Base-by-base conservation (phyloP, 2,888 invertebrate species). In the Empis livida region DNA sequence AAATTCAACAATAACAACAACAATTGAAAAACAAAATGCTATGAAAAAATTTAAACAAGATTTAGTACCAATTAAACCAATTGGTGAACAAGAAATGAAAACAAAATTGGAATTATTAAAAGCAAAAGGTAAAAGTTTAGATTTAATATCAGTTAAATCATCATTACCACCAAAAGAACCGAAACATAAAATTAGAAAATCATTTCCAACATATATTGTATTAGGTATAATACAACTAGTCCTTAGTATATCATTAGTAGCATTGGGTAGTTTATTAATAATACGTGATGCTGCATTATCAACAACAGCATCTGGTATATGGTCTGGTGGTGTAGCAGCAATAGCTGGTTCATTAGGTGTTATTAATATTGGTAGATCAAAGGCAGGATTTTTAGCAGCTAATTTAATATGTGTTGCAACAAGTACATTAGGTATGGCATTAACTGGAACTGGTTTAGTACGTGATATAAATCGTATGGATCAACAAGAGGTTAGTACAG, bases 401-500 rank as follows among this genome's bases (percentile, higher is more conserved):
- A 69, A 65, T 55, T 56, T 69, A 53, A 63, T 69, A 37, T 68
- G 68, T 53, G 66, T 69, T 42, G 69, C 68, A 6, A 64, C 67
- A 40, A 66, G 67, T 49, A 68, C 69, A 6, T 46, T 69, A 48
- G 70, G 67, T 6, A 50, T 69, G 54, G 70, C 69, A 20, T 61
- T 69, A 50, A 65, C 66, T 23, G 68, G 70, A 11, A 64, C 64
- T 50, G 68, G 68, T 10, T 51, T 69, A 30, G 63, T 67, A n/a
- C 56, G 68, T 20, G 67, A 69, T 53, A 59, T 67, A 40, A 66
- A 64, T 53, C 63, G 63, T 45, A 54, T 61, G 48, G 61, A 64
- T 46, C 58, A 61, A 44, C 23, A 41, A 41, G 50, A 53, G 57
- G 57, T 57, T 39, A 52, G 51, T 48, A n/a, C 13, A 17, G 11